phyloP scores from a whole-genome alignment of 2,888 invertebrate genomes.

The Gymnocheta viridis region DNA sequence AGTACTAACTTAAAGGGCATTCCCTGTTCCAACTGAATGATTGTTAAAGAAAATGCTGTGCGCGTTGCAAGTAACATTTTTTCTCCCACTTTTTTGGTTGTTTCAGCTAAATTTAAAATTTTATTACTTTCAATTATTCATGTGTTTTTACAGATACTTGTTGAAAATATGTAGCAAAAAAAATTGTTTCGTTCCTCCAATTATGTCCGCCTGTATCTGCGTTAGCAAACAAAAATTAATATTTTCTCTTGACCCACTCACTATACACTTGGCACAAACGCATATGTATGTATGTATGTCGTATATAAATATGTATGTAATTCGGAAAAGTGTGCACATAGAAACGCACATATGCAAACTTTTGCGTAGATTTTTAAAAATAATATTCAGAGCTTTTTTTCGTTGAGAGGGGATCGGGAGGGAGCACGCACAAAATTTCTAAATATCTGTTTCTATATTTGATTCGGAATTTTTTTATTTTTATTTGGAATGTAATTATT shows the following conservation, averaged over 20 bases:
- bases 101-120: no score
- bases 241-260: conserved; percentile 60
- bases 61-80: no score
- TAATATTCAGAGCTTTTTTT: conserved; percentile 37
- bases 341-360: conserved; percentile 29
- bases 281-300: neutral
- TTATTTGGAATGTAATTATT: conserved; percentile 47
- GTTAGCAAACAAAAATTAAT: conserved; percentile 38
- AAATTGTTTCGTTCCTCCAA: neutral
- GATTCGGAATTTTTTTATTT: conserved; percentile 1
- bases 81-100: no score
- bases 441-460: neutral
- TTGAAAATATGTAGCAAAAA: no score
- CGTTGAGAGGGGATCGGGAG: no score
- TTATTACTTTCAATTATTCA: no score
- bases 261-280: conserved; percentile 23
- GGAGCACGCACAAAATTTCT: conserved; percentile 13
- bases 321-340: neutral
- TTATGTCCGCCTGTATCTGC: neutral
- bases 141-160: no score
- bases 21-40: no score
- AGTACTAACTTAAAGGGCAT: no score
- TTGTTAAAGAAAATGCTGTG: no score
- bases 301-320: neutral
- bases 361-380: conserved; percentile 46